Evolutionary conservation across 2,888 invertebrate species (phyloP).

Genomic region (Andrena fulva): DNA sequence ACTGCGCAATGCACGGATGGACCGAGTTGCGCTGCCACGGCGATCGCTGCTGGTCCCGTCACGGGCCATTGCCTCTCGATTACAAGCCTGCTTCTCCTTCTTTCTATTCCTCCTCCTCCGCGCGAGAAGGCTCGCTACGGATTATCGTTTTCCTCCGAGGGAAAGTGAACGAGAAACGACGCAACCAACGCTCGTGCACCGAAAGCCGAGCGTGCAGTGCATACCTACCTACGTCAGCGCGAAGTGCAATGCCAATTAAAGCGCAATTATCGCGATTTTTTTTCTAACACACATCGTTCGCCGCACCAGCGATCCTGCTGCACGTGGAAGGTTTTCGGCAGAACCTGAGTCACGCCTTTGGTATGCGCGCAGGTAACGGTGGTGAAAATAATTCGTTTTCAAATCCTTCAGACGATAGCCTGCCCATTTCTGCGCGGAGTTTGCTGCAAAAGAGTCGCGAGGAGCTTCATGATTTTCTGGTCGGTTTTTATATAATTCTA

Average conservation of each 20-base stretch:
- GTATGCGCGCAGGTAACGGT: not conserved
- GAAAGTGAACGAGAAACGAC: slow-evolving; percentile 68
- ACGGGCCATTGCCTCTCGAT: slow-evolving; percentile 66
- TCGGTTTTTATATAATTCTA: not conserved
- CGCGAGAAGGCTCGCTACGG: slow-evolving; percentile 14
- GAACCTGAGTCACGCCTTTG: not conserved
- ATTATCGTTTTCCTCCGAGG: slow-evolving; percentile 65
- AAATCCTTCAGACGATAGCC: not conserved
- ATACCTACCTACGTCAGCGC: slow-evolving; percentile 14
- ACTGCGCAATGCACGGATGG: slow-evolving; percentile 50
- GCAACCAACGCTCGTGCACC: slow-evolving; percentile 34
- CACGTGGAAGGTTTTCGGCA: slow-evolving; percentile 6
- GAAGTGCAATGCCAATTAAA: slow-evolving; percentile 57
- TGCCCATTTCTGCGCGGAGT: not conserved
- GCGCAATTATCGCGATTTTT: slow-evolving; percentile 28
- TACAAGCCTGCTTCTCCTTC: slow-evolving; percentile 48
- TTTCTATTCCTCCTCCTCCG: slow-evolving; percentile 11
- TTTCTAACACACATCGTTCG: slow-evolving; percentile 3
- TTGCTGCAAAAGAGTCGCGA: not conserved
- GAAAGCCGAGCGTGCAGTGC: slow-evolving; percentile 24
- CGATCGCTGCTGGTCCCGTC: too few species aligned
- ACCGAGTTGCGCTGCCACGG: slow-evolving; percentile 45
- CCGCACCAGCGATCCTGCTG: not conserved
- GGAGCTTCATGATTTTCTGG: not conserved
- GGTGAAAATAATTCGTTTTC: not conserved